phyloP scores from a whole-genome alignment of 1,140 invertebrate genomes.

The Aphidius gifuensis region DNA sequence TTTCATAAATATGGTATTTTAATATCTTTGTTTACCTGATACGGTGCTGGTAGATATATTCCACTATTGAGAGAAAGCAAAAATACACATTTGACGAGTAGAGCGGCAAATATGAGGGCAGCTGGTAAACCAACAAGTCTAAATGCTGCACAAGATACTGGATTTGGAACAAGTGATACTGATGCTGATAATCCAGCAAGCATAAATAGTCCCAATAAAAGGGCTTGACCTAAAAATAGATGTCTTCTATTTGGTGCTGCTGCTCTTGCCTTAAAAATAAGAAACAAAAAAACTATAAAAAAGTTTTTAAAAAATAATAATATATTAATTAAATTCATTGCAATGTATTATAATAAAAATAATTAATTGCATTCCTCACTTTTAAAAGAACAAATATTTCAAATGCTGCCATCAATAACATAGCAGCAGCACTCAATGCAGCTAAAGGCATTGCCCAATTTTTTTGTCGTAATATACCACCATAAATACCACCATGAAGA shows the following conservation, averaged over 20 bases:
- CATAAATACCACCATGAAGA: constrained; percentile 27
- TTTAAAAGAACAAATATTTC: constrained; percentile 89
- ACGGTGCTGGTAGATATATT: constrained; percentile 88
- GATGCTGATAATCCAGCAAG: constrained; percentile 78
- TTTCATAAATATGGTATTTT: background rate
- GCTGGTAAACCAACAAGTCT: constrained; percentile 83
- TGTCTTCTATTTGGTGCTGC: constrained; percentile 81
- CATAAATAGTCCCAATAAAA: constrained; percentile 82
- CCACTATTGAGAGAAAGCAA: constrained; percentile 86
- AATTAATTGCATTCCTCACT: constrained; percentile 27
- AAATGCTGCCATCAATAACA: constrained; percentile 78
- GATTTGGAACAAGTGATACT: constrained; percentile 74
- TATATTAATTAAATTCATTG: too few relatives aligned
- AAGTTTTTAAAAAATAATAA: constrained; percentile 1
- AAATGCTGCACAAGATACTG: constrained; percentile 78
- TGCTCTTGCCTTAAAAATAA: constrained; percentile 60
- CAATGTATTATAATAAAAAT: too few relatives aligned
- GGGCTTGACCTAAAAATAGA: constrained; percentile 86
- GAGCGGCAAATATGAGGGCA: constrained; percentile 83
- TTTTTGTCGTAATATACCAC: constrained; percentile 62
- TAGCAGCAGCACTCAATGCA: constrained; percentile 72
- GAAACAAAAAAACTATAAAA: constrained; percentile 4
- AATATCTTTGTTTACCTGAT: constrained; percentile 59
- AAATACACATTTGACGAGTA: constrained; percentile 92
- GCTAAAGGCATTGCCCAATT: constrained; percentile 85